phyloP scores from a whole-genome alignment of 2,113 vertebrate genomes.

The Alosa alosa region DNA sequence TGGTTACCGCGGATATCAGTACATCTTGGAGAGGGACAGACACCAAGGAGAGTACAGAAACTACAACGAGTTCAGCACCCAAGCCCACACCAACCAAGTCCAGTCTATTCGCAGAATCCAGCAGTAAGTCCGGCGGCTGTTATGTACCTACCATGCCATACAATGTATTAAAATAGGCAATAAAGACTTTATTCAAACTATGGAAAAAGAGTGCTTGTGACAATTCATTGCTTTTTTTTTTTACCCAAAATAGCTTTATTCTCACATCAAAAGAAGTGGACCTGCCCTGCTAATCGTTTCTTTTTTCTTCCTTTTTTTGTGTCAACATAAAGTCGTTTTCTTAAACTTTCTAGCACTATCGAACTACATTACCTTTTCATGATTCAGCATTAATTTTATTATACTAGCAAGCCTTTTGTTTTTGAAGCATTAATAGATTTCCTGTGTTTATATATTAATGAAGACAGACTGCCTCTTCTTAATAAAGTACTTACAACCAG shows the following conservation, averaged over 20 bases:
- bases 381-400: background rate
- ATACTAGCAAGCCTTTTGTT: background rate
- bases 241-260: background rate
- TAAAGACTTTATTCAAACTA: slow-evolving; percentile 73
- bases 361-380: background rate
- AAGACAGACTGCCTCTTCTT: slow-evolving; percentile 9
- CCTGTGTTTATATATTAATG: slow-evolving; percentile 3
- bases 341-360: background rate
- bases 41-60: slow-evolving; percentile 90
- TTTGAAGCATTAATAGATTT: background rate
- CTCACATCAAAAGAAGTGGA: background rate
- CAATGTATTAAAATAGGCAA: slow-evolving; percentile 69
- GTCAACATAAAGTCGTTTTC: background rate
- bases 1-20: slow-evolving; percentile 95
- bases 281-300: background rate
- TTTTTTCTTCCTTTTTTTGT: background rate
- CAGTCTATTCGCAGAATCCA: slow-evolving; percentile 96
- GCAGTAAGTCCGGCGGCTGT: slow-evolving; percentile 72
- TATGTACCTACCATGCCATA: slow-evolving; percentile 59
- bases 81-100: slow-evolving; percentile 94
- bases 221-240: slow-evolving; percentile 53
- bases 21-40: slow-evolving; percentile 89
- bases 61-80: slow-evolving; percentile 91
- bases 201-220: slow-evolving; percentile 50
- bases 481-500: slow-evolving; percentile 8